These are phyloP conservation scores for Orchesella cincta DNA, from an alignment of 1,140 invertebrate species.

Conservation along the genomic window DNA sequence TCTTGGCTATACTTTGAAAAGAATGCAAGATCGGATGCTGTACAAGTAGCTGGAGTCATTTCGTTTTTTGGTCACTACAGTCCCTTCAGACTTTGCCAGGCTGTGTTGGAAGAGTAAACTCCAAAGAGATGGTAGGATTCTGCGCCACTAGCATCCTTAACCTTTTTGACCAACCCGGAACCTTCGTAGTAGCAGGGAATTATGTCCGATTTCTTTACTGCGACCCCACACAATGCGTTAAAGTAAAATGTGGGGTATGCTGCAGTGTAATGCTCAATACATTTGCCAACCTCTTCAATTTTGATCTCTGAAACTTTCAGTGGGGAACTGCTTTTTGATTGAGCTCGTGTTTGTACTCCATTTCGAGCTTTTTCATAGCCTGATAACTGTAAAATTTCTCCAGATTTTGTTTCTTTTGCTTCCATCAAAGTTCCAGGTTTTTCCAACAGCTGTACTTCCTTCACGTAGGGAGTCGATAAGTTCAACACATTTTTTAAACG, in stretches of 20 bases:
- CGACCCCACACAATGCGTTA: conserved; percentile 25
- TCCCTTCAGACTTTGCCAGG: conserved; percentile 35
- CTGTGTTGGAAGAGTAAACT: conserved; percentile 39
- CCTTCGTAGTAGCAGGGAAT: conserved; percentile 37
- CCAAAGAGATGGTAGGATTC: conserved; percentile 27
- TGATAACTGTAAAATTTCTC: conserved; percentile 16
- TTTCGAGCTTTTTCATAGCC: conserved; percentile 3
- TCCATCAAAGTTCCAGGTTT: conserved; percentile 26
- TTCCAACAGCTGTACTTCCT: conserved; percentile 29
- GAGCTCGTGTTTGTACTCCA: conserved; percentile 35
- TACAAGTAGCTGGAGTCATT: conserved; percentile 11
- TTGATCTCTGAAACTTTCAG: conserved; percentile 1
- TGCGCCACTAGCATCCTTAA: conserved; percentile 6
- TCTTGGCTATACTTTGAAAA: conserved; percentile 20
- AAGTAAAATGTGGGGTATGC: conserved; percentile 32
- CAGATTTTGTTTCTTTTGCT: conserved; percentile 33
- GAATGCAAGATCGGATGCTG: conserved; percentile 29
- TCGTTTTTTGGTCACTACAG: conserved; percentile 17
- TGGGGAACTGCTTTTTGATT: background rate
- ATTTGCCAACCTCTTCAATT: background rate
- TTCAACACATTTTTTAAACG: conserved; percentile 29
- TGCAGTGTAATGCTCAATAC: conserved; percentile 27
- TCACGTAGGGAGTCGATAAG: conserved; percentile 32
- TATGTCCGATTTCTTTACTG: background rate
- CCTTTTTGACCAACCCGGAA: conserved; percentile 32